Evolutionary conservation across 2,113 vertebrate species (phyloP).

Genomic region (Megaptera novaeangliae): DNA sequence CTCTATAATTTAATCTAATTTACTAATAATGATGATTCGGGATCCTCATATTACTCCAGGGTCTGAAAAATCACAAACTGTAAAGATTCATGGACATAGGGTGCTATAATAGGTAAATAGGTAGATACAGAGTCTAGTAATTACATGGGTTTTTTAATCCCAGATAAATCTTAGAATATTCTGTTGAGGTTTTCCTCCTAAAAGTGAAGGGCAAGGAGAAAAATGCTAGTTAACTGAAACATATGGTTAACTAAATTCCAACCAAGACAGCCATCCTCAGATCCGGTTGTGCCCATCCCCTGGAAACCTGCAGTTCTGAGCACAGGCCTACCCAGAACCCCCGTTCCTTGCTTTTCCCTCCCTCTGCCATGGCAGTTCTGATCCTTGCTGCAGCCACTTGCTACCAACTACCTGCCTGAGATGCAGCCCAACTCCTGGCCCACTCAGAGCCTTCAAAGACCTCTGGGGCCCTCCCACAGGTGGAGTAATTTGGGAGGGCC

Average conservation of each 20-base stretch:
- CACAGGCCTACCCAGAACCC: background rate
- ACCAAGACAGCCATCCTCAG: background rate
- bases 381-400: background rate
- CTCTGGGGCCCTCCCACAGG: background rate
- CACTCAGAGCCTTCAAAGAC: background rate
- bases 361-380: background rate
- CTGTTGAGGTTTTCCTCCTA: background rate
- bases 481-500: background rate
- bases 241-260: background rate
- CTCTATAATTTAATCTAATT: background rate
- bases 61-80: background rate
- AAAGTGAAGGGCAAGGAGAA: background rate
- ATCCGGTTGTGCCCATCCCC: background rate
- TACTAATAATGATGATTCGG: constrained; percentile 4
- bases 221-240: background rate
- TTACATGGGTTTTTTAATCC: background rate
- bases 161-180: background rate
- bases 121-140: background rate
- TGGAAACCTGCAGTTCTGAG: background rate
- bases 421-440: background rate
- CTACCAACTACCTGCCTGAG: background rate
- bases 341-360: background rate
- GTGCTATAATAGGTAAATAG: background rate
- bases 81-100: background rate
- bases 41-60: background rate